These are phyloP conservation scores for Graptemys geographica DNA, from an alignment of 2,797 vertebrate species.

Conservation along the genomic window DNA sequence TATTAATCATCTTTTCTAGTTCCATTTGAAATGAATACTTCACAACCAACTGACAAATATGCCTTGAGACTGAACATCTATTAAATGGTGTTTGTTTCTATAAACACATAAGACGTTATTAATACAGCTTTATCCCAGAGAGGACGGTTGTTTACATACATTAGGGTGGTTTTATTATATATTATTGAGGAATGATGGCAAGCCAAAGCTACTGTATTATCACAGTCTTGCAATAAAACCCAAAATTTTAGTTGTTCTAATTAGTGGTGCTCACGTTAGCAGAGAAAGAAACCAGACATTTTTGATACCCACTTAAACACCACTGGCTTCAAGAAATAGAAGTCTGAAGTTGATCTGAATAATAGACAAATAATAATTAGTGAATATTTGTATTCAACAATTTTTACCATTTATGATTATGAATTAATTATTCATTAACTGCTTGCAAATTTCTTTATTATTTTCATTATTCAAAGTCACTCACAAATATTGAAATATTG, in stretches of 20 bases:
- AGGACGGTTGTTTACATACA: constrained; percentile 29
- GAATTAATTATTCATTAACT: not conserved
- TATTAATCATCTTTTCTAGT: constrained; percentile 44
- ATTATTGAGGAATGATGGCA: constrained; percentile 47
- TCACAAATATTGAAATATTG: not conserved
- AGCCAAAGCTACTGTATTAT: constrained; percentile 47
- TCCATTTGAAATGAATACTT: constrained; percentile 48
- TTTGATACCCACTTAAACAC: not conserved
- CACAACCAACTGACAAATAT: constrained; percentile 38
- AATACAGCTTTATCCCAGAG: constrained; percentile 48
- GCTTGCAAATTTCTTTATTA: not conserved
- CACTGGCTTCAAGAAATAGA: not conserved
- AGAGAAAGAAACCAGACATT: not conserved
- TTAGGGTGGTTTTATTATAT: constrained; percentile 48
- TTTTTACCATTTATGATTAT: not conserved
- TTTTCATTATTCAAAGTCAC: not conserved
- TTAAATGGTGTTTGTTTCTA: constrained; percentile 59
- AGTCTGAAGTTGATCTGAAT: not conserved
- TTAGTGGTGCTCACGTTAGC: constrained; percentile 55
- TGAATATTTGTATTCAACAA: not conserved
- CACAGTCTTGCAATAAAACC: constrained; percentile 53
- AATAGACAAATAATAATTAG: not conserved
- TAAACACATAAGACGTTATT: constrained; percentile 44
- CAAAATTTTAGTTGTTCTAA: constrained; percentile 39
- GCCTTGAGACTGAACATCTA: constrained; percentile 1